phyloP scores from a whole-genome alignment of 2,888 invertebrate genomes.

The Drosophila melanosoma region DNA sequence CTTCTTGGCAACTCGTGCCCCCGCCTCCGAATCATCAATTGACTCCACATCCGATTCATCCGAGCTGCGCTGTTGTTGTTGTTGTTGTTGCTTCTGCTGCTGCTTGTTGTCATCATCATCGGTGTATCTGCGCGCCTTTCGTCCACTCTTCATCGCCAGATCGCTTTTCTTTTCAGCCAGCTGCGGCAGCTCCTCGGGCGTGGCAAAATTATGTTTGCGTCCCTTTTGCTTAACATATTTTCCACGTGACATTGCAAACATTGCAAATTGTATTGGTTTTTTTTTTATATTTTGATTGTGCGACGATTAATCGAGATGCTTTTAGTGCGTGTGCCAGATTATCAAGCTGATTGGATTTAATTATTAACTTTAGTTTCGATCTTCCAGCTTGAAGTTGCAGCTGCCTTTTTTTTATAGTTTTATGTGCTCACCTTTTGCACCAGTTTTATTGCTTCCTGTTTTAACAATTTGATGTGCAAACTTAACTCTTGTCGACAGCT shows the following conservation, averaged over 20 bases:
- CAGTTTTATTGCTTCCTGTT: background rate
- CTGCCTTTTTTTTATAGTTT: background rate
- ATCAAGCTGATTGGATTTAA: background rate
- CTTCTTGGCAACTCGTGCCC: slow-evolving; percentile 91
- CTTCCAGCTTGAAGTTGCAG: background rate
- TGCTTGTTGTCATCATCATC: slow-evolving; percentile 54
- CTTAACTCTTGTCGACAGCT: background rate
- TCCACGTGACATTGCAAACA: slow-evolving; percentile 86
- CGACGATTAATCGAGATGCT: background rate
- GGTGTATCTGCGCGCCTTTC: background rate
- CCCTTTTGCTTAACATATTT: slow-evolving; percentile 96
- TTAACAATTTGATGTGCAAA: background rate
- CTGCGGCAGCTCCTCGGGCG: slow-evolving; percentile 95
- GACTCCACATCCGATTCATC: background rate
- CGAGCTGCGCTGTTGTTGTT: background rate
- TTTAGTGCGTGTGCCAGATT: background rate
- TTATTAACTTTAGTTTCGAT: background rate
- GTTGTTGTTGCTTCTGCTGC: slow-evolving; percentile 10
- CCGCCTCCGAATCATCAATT: slow-evolving; percentile 84
- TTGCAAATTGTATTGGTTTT: background rate
- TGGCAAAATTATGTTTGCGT: slow-evolving; percentile 96
- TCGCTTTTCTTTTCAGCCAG: slow-evolving; percentile 87
- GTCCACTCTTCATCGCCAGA: slow-evolving; percentile 41
- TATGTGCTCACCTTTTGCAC: background rate
- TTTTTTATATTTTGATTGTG: background rate